Evolutionary conservation across 2,888 invertebrate species (phyloP), one percentile per base, ranked within the genome.

Genomic region (Sussaba pulchella): DNA sequence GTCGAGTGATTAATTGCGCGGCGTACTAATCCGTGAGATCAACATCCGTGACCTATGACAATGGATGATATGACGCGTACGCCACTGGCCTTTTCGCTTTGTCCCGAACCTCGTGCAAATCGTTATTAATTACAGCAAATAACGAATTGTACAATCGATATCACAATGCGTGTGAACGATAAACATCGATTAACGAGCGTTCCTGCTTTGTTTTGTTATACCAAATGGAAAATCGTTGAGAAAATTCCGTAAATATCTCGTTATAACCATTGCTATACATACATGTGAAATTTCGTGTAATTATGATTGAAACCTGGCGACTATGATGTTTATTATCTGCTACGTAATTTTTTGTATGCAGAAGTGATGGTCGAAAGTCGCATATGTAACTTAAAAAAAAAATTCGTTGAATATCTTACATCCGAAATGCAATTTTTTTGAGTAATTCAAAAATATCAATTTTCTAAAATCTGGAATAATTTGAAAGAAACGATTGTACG

Each of bases 171-270:
- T 17, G 57, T 31, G 31, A 5, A 6, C n/a, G 31, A 24, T 39
- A 77, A 67, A 79, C 63, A 59, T 70, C 54, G 69, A 64, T 74
- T 47, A 57, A 74, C 74, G 64, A 69, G 69, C 47, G 61, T 52
- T 64, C 57, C 41, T 10, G n/a, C 2, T 31, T 2, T 31, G 19
- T 12, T 36, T 17, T 31, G 47, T 31, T 52, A 45, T 31, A 2
- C 0, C 41, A 59, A 76, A 80, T 76, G 76, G 76, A 75, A 72
- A 80, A 76, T 76, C 72, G 61, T 72, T 74, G 43, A 61, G 50
- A 31, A 75, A 71, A 71, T 80, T 61, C 45, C 45, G 71, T 61
- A 67, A 76, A 71, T 75, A 59, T 75, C 17, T 9, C 36, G 24
- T 12, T 47, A 39, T 17, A 52, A 12, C 52, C 17, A 31, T n/a